Evolutionary conservation across 2,888 invertebrate genomes (phyloP).

Genomic region (Plagodis dolabraria): DNA sequence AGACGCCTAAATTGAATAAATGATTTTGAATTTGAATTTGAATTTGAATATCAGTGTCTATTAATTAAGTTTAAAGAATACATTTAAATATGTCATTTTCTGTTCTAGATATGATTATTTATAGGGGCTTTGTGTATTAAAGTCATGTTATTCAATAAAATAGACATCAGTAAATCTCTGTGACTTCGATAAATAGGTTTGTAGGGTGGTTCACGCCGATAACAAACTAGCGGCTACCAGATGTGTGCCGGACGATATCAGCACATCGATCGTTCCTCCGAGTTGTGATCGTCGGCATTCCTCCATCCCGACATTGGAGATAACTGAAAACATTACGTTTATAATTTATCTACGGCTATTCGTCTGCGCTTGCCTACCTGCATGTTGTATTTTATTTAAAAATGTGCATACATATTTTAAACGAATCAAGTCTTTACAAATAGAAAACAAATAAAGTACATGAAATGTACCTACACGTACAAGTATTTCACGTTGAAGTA

Average conservation of each 20-base stretch:
- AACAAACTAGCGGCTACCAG: slow-evolving; percentile 70
- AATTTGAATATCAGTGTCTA: too few species aligned
- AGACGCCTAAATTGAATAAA: too few species aligned
- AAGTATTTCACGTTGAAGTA: too few species aligned
- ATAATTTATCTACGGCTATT: slow-evolving; percentile 68
- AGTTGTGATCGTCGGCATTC: slow-evolving; percentile 67
- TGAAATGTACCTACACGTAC: too few species aligned
- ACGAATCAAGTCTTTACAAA: slow-evolving; percentile 40
- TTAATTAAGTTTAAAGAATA: too few species aligned
- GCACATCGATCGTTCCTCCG: slow-evolving; percentile 60
- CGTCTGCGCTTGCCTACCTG: slow-evolving; percentile 55
- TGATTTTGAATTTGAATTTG: too few species aligned
- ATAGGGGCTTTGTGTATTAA: slow-evolving; percentile 22
- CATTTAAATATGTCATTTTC: too few species aligned
- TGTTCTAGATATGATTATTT: too few species aligned
- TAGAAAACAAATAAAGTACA: slow-evolving; percentile 23
- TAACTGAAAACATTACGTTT: slow-evolving; percentile 67
- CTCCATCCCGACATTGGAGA: slow-evolving; percentile 59
- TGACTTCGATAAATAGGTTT: slow-evolving; percentile 74
- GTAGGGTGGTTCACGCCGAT: slow-evolving; percentile 65
- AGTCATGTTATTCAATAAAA: slow-evolving; percentile 65
- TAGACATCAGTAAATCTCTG: slow-evolving; percentile 67
- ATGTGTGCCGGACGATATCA: slow-evolving; percentile 62
- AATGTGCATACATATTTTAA: slow-evolving; percentile 27
- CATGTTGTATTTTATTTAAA: slow-evolving; percentile 28